A percentile compares a stretch with the other conserved stretches of the same genome.
Conservation (phyloP, 1,140 invertebrate species). For the Teleogryllus occipitalis region DNA sequence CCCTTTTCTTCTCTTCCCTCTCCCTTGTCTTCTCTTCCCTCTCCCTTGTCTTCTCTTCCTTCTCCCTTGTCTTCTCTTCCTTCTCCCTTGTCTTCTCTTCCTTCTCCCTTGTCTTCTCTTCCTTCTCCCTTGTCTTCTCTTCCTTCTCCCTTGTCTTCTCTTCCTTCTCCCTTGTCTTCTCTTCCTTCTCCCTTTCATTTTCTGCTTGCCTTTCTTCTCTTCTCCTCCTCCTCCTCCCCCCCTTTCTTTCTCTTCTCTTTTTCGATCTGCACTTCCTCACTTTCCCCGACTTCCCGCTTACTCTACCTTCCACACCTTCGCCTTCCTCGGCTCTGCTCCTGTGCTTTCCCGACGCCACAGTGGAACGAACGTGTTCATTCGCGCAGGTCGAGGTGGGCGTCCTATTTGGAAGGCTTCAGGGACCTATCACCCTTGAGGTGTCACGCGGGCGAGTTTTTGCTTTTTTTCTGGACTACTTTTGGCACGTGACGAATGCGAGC, state of each 20-base stretch:
- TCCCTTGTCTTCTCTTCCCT: background rate
- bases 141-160: too few species aligned
- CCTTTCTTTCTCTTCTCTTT: background rate
- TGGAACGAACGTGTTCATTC: background rate
- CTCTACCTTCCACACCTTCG: background rate
- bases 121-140: too few species aligned
- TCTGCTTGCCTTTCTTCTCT: background rate
- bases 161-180: too few species aligned
- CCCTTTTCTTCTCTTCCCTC: background rate
- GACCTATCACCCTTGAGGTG: too few species aligned
- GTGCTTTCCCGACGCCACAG: background rate
- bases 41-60: background rate
- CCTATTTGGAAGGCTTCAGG: too few species aligned
- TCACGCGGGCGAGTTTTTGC: too few species aligned
- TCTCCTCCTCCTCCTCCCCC: background rate
- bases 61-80: background rate
- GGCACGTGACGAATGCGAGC: too few species aligned
- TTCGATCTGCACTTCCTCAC: background rate
- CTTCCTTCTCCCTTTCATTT: background rate
- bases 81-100: background rate
- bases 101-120: background rate
- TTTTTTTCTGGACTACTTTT: too few species aligned
- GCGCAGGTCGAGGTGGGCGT: too few species aligned
- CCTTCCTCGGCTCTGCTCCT: background rate
- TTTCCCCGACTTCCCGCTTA: background rate